Conservation (phyloP, 2,797 vertebrate genomes). For the Holocentrus rufus region DNA sequence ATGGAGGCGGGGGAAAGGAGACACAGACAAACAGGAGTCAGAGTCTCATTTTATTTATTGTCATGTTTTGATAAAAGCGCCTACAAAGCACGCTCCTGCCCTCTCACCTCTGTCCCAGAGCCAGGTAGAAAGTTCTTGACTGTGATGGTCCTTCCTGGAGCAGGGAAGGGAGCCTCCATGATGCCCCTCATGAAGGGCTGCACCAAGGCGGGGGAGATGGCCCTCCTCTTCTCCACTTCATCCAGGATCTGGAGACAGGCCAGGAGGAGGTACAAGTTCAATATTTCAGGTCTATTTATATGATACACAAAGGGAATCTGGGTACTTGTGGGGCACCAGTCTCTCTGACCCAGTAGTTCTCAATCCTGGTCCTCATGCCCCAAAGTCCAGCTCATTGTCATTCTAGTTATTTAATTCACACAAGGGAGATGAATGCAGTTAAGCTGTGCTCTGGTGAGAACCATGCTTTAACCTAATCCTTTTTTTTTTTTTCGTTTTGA, state of each 20-base stretch:
- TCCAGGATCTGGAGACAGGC: constrained; percentile 89
- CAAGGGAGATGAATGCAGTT: neutral
- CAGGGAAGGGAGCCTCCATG: constrained; percentile 98
- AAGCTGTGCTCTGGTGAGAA: too few species aligned
- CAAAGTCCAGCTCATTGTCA: neutral
- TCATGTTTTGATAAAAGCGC: too few species aligned
- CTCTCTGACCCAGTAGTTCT: neutral
- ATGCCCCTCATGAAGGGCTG: constrained; percentile 99
- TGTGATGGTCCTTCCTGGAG: constrained; percentile 91
- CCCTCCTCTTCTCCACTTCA: constrained; percentile 95
- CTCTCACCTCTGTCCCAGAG: constrained; percentile 94
- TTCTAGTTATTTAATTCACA: neutral
- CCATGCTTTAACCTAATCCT: too few species aligned
- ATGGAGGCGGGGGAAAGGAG: neutral
- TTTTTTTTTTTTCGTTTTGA: neutral
- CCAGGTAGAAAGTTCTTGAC: constrained; percentile 98
- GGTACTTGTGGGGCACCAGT: neutral
- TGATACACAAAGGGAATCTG: too few species aligned
- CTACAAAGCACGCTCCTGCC: neutral
- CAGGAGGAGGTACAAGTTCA: neutral
- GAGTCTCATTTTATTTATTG: too few species aligned
- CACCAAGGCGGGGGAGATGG: constrained; percentile 95
- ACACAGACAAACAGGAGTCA: neutral
- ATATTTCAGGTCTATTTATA: neutral
- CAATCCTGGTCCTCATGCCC: neutral